Conservation (phyloP, 2,113 vertebrate species). For the Gasterosteus nipponicus region DNA sequence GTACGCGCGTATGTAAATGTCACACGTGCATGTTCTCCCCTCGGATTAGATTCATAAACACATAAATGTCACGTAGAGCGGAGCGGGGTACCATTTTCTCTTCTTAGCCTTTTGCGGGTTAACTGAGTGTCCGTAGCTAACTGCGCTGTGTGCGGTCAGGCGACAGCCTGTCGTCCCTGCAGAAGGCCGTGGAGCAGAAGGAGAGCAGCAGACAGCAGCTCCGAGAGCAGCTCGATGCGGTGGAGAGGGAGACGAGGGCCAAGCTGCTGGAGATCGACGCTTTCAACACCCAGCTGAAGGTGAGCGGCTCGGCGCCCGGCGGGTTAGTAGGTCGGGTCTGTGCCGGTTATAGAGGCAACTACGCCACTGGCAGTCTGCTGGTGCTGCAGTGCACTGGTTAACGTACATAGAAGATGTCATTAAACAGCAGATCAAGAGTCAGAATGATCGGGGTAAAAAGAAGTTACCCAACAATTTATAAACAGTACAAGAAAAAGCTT, state of each 20-base stretch:
- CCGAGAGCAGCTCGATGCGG: constrained; percentile 91
- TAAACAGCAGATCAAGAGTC: not conserved
- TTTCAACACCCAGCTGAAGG: constrained; percentile 98
- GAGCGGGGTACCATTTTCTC: too few species aligned
- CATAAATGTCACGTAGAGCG: not conserved
- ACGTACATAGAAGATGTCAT: not conserved
- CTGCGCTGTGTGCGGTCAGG: constrained; percentile 75
- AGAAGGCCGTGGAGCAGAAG: constrained; percentile 93
- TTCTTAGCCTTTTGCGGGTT: too few species aligned
- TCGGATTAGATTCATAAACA: not conserved
- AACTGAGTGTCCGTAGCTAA: not conserved
- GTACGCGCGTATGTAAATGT: not conserved
- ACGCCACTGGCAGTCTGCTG: not conserved
- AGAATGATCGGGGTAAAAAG: too few species aligned
- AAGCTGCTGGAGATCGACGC: constrained; percentile 97
- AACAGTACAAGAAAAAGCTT: not conserved
- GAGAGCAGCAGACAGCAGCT: constrained; percentile 90
- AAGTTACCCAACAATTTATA: not conserved
- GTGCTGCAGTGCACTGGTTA: not conserved
- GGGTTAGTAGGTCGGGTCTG: not conserved
- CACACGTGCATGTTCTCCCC: not conserved
- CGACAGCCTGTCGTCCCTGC: constrained; percentile 92
- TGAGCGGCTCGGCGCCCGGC: constrained; percentile 59
- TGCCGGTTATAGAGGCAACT: not conserved
- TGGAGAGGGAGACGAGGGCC: constrained; percentile 94